Evolutionary conservation across 2,113 vertebrate genomes (phyloP).

Genomic region (Oenanthe oenanthe): DNA sequence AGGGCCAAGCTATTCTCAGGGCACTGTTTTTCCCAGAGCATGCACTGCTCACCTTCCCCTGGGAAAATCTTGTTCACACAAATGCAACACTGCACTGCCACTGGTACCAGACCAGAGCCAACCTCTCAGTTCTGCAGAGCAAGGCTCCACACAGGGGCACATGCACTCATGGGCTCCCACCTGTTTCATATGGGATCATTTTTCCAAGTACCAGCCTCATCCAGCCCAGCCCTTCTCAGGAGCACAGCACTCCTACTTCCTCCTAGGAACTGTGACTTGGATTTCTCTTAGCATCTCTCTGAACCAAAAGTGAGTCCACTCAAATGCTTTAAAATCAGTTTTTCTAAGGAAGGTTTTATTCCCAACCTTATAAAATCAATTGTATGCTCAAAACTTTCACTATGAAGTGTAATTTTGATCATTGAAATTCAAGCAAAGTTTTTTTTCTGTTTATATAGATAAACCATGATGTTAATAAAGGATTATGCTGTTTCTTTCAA

Average conservation of each 20-base stretch:
- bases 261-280: background rate
- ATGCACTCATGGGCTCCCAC: rapidly evolving
- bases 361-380: background rate
- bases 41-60: background rate
- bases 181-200: background rate
- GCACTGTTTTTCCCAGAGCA: background rate
- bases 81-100: background rate
- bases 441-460: background rate
- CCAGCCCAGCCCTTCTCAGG: background rate
- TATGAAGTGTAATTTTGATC: background rate
- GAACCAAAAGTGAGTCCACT: background rate
- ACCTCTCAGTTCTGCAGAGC: background rate
- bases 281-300: background rate
- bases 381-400: background rate
- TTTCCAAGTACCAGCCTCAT: background rate
- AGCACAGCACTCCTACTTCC: background rate
- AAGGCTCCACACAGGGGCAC: background rate
- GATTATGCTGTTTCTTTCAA: background rate
- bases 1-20: background rate
- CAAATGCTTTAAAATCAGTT: background rate
- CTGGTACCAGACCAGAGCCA: background rate
- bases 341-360: background rate
- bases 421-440: background rate
- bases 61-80: background rate
- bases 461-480: background rate